Evolutionary conservation across 2,113 vertebrate genomes (phyloP).

Genomic region (Gobio gobio): DNA sequence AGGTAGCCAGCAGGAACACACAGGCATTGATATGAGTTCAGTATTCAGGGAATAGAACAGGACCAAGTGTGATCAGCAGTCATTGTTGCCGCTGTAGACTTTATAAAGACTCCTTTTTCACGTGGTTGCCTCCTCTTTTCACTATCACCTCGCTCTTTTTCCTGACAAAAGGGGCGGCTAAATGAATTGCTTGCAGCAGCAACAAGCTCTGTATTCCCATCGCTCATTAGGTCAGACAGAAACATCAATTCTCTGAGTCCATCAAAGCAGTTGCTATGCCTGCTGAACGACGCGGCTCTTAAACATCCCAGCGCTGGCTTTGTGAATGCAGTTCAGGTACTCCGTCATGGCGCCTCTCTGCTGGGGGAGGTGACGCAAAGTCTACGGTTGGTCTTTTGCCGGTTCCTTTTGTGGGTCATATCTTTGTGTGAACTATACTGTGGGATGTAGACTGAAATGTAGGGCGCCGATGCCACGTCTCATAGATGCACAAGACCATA

Average conservation of each 20-base stretch:
- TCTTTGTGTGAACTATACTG: conserved; percentile 28
- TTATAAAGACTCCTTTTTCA: conserved; percentile 63
- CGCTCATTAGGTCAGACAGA: conserved; percentile 69
- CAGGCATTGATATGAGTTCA: neutral
- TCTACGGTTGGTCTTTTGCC: neutral
- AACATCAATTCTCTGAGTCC: conserved; percentile 68
- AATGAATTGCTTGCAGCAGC: conserved; percentile 62
- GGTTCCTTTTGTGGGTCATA: neutral
- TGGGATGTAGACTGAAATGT: conserved; percentile 14
- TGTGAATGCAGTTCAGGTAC: conserved; percentile 23
- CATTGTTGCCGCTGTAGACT: conserved; percentile 48
- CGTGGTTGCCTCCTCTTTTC: conserved; percentile 47
- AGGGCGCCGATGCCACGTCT: conserved; percentile 1
- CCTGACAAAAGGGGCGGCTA: conserved; percentile 36
- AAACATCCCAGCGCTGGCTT: conserved; percentile 14
- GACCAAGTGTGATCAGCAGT: conserved; percentile 6
- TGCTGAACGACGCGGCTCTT: neutral
- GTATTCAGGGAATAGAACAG: neutral
- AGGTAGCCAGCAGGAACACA: conserved; percentile 10
- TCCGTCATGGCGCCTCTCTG: neutral
- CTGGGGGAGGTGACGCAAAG: conserved; percentile 5
- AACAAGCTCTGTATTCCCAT: conserved; percentile 61
- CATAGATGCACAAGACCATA: neutral
- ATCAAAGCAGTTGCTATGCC: conserved; percentile 29
- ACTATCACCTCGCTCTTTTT: neutral